phyloP scores from a whole-genome alignment of 1,140 invertebrate genomes.

The Drosophila serrata region DNA sequence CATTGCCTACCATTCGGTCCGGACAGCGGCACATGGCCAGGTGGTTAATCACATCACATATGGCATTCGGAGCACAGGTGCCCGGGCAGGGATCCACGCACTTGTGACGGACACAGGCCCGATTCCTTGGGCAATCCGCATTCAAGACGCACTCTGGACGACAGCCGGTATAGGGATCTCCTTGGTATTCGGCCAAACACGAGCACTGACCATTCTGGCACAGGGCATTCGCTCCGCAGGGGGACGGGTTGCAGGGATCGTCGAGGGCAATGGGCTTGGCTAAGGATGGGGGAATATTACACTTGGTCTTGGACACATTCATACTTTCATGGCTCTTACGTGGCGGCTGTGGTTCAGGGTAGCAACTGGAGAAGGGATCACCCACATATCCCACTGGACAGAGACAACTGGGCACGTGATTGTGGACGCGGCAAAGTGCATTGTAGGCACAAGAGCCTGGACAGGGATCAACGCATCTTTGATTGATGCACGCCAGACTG shows the following conservation, averaged over 20 bases:
- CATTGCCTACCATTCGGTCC: conserved; percentile 85
- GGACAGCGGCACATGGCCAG: conserved; percentile 89
- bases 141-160: conserved; percentile 76
- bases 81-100: conserved; percentile 89
- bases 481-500: conserved; percentile 86
- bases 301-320: not conserved
- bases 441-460: conserved; percentile 88
- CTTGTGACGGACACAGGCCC: conserved; percentile 88
- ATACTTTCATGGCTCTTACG: conserved; percentile 45
- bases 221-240: conserved; percentile 89
- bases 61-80: conserved; percentile 89
- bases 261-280: conserved; percentile 77
- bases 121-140: conserved; percentile 87
- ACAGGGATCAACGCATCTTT: conserved; percentile 87
- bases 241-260: conserved; percentile 89
- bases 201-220: conserved; percentile 88
- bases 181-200: conserved; percentile 87
- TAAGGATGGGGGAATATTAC: conserved; percentile 65
- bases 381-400: conserved; percentile 89
- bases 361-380: conserved; percentile 87
- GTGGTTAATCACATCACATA: conserved; percentile 89
- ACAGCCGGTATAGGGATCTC: conserved; percentile 85
- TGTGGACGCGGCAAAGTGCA: conserved; percentile 88
- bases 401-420: conserved; percentile 88
- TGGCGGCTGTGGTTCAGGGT: conserved; percentile 59